Base-by-base conservation (phyloP, 2,113 vertebrate genomes). In the Salvelinus sp. region DNA sequence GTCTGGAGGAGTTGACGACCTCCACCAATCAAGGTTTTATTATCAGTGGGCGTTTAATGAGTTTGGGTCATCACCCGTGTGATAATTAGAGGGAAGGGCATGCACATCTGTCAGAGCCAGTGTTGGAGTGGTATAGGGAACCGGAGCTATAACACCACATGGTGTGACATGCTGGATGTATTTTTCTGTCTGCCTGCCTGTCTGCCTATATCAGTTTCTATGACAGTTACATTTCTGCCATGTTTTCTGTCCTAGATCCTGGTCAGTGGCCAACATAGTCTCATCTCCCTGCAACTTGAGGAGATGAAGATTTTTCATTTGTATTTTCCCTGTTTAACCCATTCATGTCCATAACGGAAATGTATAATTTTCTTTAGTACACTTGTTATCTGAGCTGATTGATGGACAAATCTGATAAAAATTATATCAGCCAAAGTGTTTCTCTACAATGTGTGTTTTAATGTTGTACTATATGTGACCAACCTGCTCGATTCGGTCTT, bases 31-130 rank as follows among this genome's bases (percentile, higher is more conserved):
- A 22, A 10, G 23, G 9, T 44, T 70, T 78, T 70, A 65, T 76
- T 77, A 67, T 82, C 62, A 47, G 50, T 18, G 16, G 50, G 50
- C 1, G 50, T 77, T 85, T 79, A 79, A 85, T 63, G 70, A 82
- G 75, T 73, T 62, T 77, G 69, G 72, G 77, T 66, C 23, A 13
- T 9, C 65, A 70, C 75, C 72, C 58, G 58, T 22, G 74, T 76
- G 63, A 27, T 78, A 80, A 80, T 80, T 69, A 73, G 57, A 69
- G 27, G 48, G 33, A 57, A 18, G 69, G 69, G 48, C 22, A 16
- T 68, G 25, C 63, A 70, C 68, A 79, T 75, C 38, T 44, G 38
- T 44, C 38, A 44, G 38, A 44, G 38, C 38, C 62, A 48, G 68
- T 70, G 54, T 57, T 18, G 2, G 38, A 44, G 38, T 38, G 38